Percentiles rank a stretch among this genome's conserved stretches.
Conservation (phyloP, 2,113 vertebrate genomes). For the Drymodes brunneopygia region DNA sequence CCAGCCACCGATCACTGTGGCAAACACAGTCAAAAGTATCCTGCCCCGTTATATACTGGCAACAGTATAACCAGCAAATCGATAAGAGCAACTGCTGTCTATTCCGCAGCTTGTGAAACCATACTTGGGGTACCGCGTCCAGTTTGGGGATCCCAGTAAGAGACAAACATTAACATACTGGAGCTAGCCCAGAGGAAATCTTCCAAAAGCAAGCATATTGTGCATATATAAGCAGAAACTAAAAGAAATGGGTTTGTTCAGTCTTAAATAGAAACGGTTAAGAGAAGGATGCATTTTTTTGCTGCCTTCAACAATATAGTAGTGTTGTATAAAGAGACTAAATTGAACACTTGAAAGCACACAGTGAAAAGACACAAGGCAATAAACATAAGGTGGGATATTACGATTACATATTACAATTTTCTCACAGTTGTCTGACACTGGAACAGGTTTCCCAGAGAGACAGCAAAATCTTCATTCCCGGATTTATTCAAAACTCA, state of each 20-base stretch:
- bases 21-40: neutral
- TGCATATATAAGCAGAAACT: neutral
- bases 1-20: rapidly evolving
- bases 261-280: neutral
- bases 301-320: neutral
- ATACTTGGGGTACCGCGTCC: neutral
- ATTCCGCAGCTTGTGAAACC: neutral
- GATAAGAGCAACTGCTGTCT: rapidly evolving
- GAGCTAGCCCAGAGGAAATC: neutral
- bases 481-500: neutral
- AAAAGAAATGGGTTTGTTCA: neutral
- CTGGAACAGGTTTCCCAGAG: neutral
- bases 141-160: neutral
- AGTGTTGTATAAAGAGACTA: neutral
- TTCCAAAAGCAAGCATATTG: neutral
- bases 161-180: neutral
- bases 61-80: neutral
- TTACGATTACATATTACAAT: rapidly evolving
- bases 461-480: neutral
- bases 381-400: neutral
- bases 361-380: neutral
- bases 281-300: neutral
- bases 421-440: neutral
- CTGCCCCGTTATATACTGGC: neutral
- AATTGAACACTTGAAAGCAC: neutral